Conservation (phyloP, 2,113 vertebrate species). For the Phylloscopus whistleri region DNA sequence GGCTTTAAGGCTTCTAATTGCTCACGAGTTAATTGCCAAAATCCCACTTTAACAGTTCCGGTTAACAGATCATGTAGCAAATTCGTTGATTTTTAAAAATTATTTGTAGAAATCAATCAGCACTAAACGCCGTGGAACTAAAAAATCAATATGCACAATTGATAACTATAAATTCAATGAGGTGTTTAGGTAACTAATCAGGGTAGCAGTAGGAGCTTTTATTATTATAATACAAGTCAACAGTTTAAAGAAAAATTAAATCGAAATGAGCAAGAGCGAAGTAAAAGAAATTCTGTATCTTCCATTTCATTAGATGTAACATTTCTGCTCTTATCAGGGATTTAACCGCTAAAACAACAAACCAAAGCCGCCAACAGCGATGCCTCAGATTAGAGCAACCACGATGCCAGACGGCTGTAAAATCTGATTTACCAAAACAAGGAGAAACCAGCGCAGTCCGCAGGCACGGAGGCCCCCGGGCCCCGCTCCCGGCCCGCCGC, state of each 20-base stretch:
- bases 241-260: background rate
- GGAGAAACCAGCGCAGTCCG: rapidly evolving
- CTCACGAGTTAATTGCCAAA: background rate
- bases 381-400: background rate
- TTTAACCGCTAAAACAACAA: background rate
- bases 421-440: background rate
- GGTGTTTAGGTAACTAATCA: background rate
- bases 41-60: background rate
- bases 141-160: background rate
- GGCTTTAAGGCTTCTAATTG: background rate
- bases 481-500: background rate
- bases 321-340: background rate
- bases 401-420: background rate
- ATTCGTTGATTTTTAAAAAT: background rate
- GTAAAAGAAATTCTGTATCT: background rate
- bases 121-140: background rate
- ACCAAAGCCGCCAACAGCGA: background rate
- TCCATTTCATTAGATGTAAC: background rate
- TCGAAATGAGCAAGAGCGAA: background rate
- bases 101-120: background rate
- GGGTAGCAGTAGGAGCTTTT: background rate
- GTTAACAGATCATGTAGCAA: background rate
- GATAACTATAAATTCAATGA: background rate
- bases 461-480: background rate
- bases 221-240: background rate